Percentiles rank a stretch among this genome's conserved stretches.
Conservation (phyloP, 2,888 invertebrate species). For the Plebejus melissa region DNA sequence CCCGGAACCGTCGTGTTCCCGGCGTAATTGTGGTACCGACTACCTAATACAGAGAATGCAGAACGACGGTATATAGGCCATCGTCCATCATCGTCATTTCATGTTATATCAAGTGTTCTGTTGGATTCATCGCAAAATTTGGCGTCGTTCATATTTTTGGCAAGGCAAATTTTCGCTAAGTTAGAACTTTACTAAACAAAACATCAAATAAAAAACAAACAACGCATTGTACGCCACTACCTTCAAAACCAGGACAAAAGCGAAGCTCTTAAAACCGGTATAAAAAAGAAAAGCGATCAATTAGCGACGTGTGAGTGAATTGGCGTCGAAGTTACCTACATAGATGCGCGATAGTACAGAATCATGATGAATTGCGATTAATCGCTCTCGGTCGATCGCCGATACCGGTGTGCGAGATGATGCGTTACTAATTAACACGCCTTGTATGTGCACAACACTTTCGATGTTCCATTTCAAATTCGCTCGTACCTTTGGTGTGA, state of each 20-base stretch:
- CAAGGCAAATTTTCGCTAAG: too few species aligned
- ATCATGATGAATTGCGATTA: conserved; percentile 52
- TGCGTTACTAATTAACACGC: conserved; percentile 46
- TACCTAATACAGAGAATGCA: conserved; percentile 12
- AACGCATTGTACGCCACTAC: not conserved
- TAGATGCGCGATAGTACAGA: conserved; percentile 44
- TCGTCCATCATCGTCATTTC: not conserved
- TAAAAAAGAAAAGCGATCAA: conserved; percentile 29
- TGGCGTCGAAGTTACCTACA: conserved; percentile 45
- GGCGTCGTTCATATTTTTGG: too few species aligned
- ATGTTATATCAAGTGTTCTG: too few species aligned
- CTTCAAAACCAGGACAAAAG: conserved; percentile 14
- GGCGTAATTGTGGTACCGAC: conserved; percentile 45
- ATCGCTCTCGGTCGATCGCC: conserved; percentile 55
- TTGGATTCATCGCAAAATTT: not conserved
- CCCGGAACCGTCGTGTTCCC: conserved; percentile 59
- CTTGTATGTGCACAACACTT: conserved; percentile 35
- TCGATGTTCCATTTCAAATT: conserved; percentile 32
- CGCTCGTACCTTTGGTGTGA: not conserved
- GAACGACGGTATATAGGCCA: not conserved
- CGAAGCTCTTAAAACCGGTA: conserved; percentile 34
- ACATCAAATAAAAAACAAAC: not conserved
- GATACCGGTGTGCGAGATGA: conserved; percentile 49
- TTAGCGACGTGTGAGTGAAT: conserved; percentile 38
- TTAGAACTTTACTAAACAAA: not conserved